Base-by-base conservation (phyloP, 2,113 vertebrate genomes). In the Ciconia stormi region DNA sequence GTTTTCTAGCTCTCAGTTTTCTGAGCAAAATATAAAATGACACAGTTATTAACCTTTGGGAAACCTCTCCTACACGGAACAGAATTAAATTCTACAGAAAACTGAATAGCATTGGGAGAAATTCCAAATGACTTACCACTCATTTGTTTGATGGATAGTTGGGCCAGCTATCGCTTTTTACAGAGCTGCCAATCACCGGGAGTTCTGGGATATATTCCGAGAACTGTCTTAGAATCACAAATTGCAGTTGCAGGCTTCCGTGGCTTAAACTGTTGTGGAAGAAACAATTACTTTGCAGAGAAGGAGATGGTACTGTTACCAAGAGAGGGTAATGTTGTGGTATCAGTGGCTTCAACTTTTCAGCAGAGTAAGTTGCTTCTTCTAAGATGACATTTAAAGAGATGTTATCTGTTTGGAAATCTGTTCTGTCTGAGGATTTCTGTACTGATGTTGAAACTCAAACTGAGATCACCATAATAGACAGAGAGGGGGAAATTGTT, bases 61-160 rank as follows among this genome's bases (percentile, higher is more conserved):
- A 83, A 96, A 89, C 61, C 76, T 89, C 74, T 95, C 87, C 88
- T 85, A 82, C n/a, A 83, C 67, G 74, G 53, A 91, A 87, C 85
- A 90, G 90, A 92, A 97, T 96, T 92, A 97, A 90, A 91, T 89
- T 94, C 58, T 85, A 86, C 59, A 93, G 77, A 79, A 94, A 96
- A 61, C 77, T 93, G 90, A 91, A 65, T 36, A 92, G 86, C 38
- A 49, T 71, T 80, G 82, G 89, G 80, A 94, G 77, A 94, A 91
- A 94, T 95, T 97, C 90, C 96, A 96, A 89, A 96, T 34, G 10
- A 92, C 69, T 93, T 96, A 85, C 46, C 86, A 93, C 83, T 97
- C 81, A 71, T 93, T 94, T 93, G 70, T 92, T 83, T 95, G 91
- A 89, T 79, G 95, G 93, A 84, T 76, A 47, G 56, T 83, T 95